Evolutionary conservation across 2,888 invertebrate genomes (phyloP), one percentile per base, ranked within the genome.

Genomic region (Anticlea derivata): DNA sequence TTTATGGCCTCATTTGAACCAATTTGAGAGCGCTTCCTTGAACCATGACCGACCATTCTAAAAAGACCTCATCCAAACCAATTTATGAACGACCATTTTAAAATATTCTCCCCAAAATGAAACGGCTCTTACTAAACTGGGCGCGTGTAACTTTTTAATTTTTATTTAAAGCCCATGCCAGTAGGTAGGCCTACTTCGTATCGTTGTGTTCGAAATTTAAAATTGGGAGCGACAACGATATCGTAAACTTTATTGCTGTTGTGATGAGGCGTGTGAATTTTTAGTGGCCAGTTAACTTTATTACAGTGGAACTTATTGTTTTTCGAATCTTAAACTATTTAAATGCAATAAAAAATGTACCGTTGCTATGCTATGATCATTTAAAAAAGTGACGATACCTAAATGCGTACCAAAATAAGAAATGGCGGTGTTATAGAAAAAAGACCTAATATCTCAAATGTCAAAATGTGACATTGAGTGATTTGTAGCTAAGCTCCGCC

Each of bases 381-480:
- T 41, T 47, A 45, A 27, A 39, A 54, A 47, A 41, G 41, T 55
- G 48, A 50, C 48, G 33, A 52, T 60, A 62, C 49, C 56, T 58
- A 75, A 70, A 65, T 66, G 70, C 64, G 68, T 70, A 60, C 65
- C 75, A 78, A 77, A 74, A 80, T 78, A 80, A 81, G 84, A 87
- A 78, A 86, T 86, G 87, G 80, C 83, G 80, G 82, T 75, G 82
- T 86, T 87, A 86, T 86, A 89, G 86, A 87, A 88, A 91, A 91
- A 91, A 90, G 84, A 90, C 84, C 86, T 91, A 91, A 91, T 91
- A 91, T 91, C 91, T 91, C 90, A 89, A 89, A 88, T 87, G 91
- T 91, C 91, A 91, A 91, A 91, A 91, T 83, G 88, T 91, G 91
- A 91, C 91, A 87, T 85, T 91, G 91, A 91, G 91, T 91, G 91